A percentile compares a stretch with the other conserved stretches of the same genome.
phyloP scores from a whole-genome alignment of 2,888 invertebrate species.

The Ennomos erosarius region DNA sequence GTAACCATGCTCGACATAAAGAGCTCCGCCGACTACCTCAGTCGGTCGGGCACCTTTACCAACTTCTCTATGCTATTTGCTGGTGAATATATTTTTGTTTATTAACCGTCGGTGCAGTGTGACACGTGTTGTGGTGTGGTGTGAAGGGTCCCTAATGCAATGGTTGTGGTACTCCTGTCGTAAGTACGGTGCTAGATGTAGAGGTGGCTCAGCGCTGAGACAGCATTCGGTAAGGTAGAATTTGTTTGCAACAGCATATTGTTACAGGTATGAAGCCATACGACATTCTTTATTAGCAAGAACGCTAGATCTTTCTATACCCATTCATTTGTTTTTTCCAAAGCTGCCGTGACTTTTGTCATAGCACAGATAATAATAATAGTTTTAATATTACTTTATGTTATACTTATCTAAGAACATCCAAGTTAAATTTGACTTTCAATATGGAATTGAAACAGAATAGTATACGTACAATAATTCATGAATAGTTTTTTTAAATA shows the following conservation, averaged over 20 bases:
- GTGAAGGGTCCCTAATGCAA: constrained; percentile 27
- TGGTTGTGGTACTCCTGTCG: constrained; percentile 42
- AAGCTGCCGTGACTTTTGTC: too few species aligned
- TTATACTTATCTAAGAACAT: too few species aligned
- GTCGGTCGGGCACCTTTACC: constrained; percentile 95
- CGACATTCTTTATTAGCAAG: too few species aligned
- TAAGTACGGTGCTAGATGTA: constrained; percentile 45
- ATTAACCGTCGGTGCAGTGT: constrained; percentile 44
- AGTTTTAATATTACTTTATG: too few species aligned
- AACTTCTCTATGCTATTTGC: constrained; percentile 98
- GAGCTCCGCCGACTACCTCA: constrained; percentile 95
- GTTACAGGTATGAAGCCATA: too few species aligned
- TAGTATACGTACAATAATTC: too few species aligned
- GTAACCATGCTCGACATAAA: constrained; percentile 95
- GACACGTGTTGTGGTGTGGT: constrained; percentile 32
- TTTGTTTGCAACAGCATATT: neutral
- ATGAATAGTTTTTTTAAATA: too few species aligned
- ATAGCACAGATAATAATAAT: too few species aligned
- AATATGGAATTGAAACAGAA: too few species aligned
- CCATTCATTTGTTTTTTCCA: too few species aligned
- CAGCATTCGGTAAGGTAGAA: constrained; percentile 26
- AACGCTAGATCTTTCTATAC: neutral
- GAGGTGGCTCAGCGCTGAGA: neutral
- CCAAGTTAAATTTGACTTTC: too few species aligned
- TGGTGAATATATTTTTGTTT: constrained; percentile 86